Percentiles rank a stretch among this genome's conserved stretches.
Evolutionary conservation across 35 echinoderm and acorn worm genomes (phyloP).

Genomic region (Patiria miniata): DNA sequence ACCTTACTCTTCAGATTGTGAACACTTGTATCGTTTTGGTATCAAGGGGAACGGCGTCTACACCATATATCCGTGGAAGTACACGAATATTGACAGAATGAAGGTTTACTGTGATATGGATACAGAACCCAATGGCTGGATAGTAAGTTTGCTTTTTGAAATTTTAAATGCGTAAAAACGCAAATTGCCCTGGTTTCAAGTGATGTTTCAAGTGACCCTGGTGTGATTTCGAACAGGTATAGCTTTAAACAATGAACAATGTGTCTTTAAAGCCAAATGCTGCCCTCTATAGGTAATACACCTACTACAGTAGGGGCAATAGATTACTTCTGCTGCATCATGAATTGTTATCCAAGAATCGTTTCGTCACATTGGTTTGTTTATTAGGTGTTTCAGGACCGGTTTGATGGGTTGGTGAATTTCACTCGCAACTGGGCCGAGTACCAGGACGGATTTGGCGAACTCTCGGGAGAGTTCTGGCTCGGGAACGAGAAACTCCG

Average conservation of each 20-base stretch:
- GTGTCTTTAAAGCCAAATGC: too few species aligned
- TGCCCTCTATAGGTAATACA: too few species aligned
- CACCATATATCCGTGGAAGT: neutral
- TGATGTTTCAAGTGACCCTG: too few species aligned
- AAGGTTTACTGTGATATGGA: conserved; percentile 7
- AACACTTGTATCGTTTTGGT: neutral
- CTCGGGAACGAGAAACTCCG: conserved; percentile 49
- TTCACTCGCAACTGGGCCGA: conserved; percentile 38
- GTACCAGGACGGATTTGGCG: conserved; percentile 51
- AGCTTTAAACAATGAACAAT: too few species aligned
- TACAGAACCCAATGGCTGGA: neutral
- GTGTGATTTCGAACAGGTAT: too few species aligned
- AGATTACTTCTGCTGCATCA: too few species aligned
- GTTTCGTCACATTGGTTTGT: neutral
- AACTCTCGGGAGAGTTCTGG: conserved; percentile 31
- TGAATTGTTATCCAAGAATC: too few species aligned
- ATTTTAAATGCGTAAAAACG: too few species aligned
- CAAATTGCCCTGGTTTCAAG: too few species aligned
- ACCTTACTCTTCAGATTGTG: too few species aligned
- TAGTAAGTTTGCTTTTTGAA: too few species aligned
- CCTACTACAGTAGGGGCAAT: too few species aligned
- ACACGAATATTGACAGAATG: neutral
- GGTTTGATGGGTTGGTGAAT: conserved; percentile 35
- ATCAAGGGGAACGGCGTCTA: neutral
- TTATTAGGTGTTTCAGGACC: conserved; percentile 32